Evolutionary conservation across 1,140 invertebrate species (phyloP).

Genomic region (Acyrthosiphon pisum): DNA sequence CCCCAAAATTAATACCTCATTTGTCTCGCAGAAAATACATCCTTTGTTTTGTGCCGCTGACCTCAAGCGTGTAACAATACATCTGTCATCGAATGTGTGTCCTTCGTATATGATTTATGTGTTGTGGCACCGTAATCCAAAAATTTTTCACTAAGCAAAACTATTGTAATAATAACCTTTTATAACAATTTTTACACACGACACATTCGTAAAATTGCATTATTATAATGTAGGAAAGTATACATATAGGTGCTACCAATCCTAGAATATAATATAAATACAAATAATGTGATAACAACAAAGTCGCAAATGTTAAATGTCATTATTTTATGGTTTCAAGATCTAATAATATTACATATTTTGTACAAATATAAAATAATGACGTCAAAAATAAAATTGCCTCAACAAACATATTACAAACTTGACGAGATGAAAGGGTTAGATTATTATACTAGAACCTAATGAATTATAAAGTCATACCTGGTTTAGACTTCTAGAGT

Average conservation of each 20-base stretch:
- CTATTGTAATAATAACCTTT: constrained; percentile 13
- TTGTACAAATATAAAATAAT: too few relatives aligned
- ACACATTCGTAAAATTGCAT: not conserved
- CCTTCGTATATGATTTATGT: constrained; percentile 47
- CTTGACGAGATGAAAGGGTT: not conserved
- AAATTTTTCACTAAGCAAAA: constrained; percentile 25
- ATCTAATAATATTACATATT: too few relatives aligned
- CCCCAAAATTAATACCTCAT: constrained; percentile 39
- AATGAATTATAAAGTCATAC: not conserved
- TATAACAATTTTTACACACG: not conserved
- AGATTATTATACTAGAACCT: not conserved
- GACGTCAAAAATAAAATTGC: too few relatives aligned
- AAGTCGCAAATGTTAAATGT: too few relatives aligned
- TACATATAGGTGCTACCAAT: not conserved
- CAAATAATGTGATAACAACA: not conserved
- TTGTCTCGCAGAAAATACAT: constrained; percentile 45
- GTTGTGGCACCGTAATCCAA: not conserved
- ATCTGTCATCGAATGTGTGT: constrained; percentile 44
- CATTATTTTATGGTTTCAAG: too few relatives aligned
- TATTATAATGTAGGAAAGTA: not conserved
- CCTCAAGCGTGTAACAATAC: constrained; percentile 36
- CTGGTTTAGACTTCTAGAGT: not conserved
- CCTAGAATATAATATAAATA: not conserved
- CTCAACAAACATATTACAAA: too few relatives aligned
- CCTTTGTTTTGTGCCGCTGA: constrained; percentile 50